A percentile compares a stretch with the other conserved stretches of the same genome.
Conservation (phyloP, 2,888 invertebrate genomes). For the Chelonus formosanus region DNA sequence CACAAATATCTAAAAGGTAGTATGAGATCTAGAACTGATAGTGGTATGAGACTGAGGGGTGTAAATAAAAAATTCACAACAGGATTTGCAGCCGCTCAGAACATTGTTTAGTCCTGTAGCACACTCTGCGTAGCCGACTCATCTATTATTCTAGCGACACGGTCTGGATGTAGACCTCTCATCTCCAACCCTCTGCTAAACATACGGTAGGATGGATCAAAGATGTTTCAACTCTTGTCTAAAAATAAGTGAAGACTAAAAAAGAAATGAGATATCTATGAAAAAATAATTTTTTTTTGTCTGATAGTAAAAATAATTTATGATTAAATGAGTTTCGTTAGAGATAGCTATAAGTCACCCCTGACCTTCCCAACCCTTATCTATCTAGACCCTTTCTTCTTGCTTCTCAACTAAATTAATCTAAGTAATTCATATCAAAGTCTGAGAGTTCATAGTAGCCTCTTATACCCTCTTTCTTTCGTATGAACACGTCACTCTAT, state of each 20-base stretch:
- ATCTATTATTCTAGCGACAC: conserved; percentile 57
- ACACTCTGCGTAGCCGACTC: conserved; percentile 51
- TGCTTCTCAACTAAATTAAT: conserved; percentile 60
- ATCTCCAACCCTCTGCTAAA: conserved; percentile 13
- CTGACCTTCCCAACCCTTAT: conserved; percentile 26
- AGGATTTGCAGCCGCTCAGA: conserved; percentile 56
- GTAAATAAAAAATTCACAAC: conserved; percentile 55
- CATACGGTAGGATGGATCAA: background rate
- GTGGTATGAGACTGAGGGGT: conserved; percentile 39
- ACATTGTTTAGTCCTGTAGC: conserved; percentile 52
- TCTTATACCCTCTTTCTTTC: background rate
- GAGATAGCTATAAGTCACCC: conserved; percentile 5
- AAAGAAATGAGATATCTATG: no score
- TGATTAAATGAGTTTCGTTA: background rate
- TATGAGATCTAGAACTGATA: no score
- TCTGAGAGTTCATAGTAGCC: conserved; percentile 47
- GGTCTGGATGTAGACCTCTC: conserved; percentile 29
- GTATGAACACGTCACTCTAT: conserved; percentile 26
- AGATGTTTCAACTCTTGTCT: conserved; percentile 5
- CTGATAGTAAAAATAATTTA: background rate
- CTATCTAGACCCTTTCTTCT: conserved; percentile 35
- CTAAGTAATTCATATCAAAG: conserved; percentile 63
- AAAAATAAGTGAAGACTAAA: background rate
- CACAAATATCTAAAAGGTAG: no score
- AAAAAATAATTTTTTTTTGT: conserved; percentile 7